phyloP scores from a whole-genome alignment of 2,797 vertebrate genomes.

The Sphenopsis melanotis region DNA sequence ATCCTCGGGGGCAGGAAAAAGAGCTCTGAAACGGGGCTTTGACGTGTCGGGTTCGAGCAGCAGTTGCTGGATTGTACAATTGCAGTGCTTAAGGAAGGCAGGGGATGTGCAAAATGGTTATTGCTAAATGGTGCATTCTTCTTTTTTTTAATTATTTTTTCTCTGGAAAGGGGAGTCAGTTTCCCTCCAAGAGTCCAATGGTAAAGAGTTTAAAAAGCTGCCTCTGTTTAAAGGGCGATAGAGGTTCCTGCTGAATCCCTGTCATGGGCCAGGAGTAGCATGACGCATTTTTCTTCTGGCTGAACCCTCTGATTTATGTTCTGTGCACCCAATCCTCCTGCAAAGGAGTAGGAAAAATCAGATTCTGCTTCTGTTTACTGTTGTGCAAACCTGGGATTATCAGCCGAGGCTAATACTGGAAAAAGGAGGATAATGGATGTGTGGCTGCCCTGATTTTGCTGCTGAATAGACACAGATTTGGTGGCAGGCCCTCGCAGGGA shows the following conservation, averaged over 20 bases:
- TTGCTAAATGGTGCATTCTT: neutral
- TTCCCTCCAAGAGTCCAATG: fast-evolving
- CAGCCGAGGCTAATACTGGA: fast-evolving
- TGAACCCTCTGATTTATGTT: neutral
- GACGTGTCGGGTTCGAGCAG: neutral
- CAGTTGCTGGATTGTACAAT: neutral
- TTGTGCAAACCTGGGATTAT: neutral
- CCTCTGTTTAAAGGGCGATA: fast-evolving
- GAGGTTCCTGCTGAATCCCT: neutral
- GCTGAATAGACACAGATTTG: fast-evolving
- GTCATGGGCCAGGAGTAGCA: neutral
- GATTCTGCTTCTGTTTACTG: neutral
- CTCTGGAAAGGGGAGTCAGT: fast-evolving
- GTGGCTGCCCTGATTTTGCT: neutral
- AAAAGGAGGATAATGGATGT: neutral
- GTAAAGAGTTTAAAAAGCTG: neutral
- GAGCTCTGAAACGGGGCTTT: neutral
- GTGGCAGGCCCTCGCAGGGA: neutral
- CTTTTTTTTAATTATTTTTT: neutral
- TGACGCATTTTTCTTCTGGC: constrained; percentile 16
- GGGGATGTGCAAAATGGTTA: neutral
- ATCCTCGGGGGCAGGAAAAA: neutral
- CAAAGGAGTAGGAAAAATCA: neutral
- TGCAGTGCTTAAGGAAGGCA: fast-evolving
- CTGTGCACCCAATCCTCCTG: neutral